Conservation (phyloP, 2,113 vertebrate genomes). For the Centropus unirufus region DNA sequence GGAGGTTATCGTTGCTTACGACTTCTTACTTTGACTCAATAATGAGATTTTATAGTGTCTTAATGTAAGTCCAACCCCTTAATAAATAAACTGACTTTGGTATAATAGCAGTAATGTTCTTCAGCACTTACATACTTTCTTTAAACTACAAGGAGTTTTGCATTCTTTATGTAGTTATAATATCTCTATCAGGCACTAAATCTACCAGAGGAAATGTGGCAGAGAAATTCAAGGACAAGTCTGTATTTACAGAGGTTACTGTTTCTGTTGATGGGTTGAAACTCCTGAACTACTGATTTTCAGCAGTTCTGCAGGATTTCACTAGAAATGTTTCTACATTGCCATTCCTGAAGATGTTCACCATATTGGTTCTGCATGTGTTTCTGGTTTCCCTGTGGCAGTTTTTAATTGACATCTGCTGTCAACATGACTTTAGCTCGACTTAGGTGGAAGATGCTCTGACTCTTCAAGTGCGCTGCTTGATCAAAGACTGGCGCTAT, state of each 20-base stretch:
- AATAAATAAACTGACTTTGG: background rate
- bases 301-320: background rate
- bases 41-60: background rate
- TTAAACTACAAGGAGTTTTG: background rate
- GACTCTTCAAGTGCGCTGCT: background rate
- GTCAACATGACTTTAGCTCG: background rate
- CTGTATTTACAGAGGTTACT: background rate
- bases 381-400: background rate
- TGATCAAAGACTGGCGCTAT: background rate
- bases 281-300: background rate
- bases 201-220: background rate
- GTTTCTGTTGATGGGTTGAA: background rate
- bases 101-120: background rate
- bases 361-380: background rate
- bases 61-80: background rate
- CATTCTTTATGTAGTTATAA: background rate
- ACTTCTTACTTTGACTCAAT: background rate
- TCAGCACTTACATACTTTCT: background rate
- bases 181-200: background rate
- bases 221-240: background rate
- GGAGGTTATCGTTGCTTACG: background rate
- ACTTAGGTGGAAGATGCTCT: background rate
- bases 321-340: background rate
- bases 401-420: slow-evolving; percentile 15
- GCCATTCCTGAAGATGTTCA: background rate